Evolutionary conservation across 2,888 invertebrate genomes (phyloP).

Genomic region (Agapetus fuscipes): DNA sequence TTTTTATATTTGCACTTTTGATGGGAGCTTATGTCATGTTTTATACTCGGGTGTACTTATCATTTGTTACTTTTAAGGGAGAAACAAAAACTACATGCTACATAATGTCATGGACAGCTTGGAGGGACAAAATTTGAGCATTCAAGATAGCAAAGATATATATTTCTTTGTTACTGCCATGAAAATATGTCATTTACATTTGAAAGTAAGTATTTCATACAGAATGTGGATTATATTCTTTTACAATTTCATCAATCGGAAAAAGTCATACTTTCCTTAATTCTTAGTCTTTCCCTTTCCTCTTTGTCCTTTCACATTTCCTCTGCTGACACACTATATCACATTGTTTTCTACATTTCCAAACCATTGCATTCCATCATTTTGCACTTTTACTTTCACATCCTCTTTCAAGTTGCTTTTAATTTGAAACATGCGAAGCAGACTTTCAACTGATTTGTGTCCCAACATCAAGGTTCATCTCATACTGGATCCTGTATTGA

Average conservation of each 20-base stretch:
- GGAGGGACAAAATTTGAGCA: conserved; percentile 8
- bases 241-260: no score
- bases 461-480: no score
- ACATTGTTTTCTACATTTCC: neutral
- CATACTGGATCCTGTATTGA: no score
- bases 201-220: conserved; percentile 9
- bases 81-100: conserved; percentile 11
- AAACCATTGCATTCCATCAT: no score
- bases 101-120: conserved; percentile 15
- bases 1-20: neutral
- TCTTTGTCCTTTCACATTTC: no score
- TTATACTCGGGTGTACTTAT: no score
- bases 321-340: neutral
- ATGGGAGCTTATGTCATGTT: no score
- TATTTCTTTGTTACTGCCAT: conserved; percentile 78
- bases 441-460: no score
- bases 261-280: conserved; percentile 1
- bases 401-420: no score
- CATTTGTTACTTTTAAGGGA: neutral
- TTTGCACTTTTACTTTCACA: no score
- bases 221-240: no score
- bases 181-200: conserved; percentile 61
- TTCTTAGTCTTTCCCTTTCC: neutral
- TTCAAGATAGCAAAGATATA: conserved; percentile 51
- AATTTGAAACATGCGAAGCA: no score